Evolutionary conservation across 2,797 vertebrate species (phyloP).

Genomic region (Mormyrops boulengeri): DNA sequence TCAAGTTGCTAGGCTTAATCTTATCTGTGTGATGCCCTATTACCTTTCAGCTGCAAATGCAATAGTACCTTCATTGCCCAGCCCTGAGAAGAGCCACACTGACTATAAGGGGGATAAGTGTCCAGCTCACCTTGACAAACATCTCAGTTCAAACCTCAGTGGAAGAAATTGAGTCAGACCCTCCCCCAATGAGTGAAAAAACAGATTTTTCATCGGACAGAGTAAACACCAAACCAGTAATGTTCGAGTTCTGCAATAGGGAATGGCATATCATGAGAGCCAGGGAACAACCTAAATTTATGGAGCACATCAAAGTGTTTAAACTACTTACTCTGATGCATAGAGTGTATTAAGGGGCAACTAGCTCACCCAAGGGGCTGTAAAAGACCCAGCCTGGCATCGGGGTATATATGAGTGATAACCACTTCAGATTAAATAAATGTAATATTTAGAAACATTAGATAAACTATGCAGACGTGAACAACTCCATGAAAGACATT

Average conservation of each 20-base stretch:
- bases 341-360: neutral
- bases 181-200: neutral
- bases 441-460: neutral
- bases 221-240: neutral
- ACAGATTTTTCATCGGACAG: neutral
- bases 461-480: neutral
- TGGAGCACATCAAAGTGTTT: neutral
- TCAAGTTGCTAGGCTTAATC: neutral
- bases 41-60: neutral
- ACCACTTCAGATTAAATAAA: neutral
- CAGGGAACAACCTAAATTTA: neutral
- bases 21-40: neutral
- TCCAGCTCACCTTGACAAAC: constrained; percentile 3
- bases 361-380: neutral
- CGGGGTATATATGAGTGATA: neutral
- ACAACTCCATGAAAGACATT: neutral
- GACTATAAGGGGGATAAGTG: neutral
- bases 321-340: neutral
- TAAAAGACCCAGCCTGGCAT: neutral
- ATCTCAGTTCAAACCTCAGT: constrained; percentile 8
- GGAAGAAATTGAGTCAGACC: constrained; percentile 1
- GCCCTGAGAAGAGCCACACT: neutral
- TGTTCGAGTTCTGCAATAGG: neutral
- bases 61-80: neutral
- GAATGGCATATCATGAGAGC: neutral